These are phyloP conservation scores for Tupaia tana DNA, from an alignment of 2,113 vertebrate species.

Conservation along the genomic window DNA sequence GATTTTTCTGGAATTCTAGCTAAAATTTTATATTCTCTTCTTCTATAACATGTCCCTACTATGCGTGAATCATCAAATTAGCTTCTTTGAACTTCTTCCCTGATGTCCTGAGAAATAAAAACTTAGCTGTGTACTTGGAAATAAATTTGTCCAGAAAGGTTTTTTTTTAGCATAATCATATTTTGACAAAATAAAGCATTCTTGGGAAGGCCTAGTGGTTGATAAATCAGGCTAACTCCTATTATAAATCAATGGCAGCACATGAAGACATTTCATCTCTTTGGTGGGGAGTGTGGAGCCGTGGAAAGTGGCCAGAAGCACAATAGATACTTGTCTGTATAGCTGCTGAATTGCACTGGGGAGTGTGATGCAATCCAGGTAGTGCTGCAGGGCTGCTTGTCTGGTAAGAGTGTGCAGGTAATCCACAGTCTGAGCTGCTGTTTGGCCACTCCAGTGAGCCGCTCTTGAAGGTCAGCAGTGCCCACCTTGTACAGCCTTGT, in stretches of 20 bases:
- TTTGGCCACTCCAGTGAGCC: rapidly evolving
- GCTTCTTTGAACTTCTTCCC: background rate
- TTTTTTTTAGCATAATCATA: background rate
- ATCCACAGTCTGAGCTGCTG: background rate
- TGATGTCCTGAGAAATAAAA: conserved; percentile 15
- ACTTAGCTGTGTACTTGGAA: background rate
- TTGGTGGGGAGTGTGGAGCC: background rate
- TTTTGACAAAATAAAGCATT: background rate
- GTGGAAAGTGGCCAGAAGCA: background rate
- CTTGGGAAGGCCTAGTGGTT: background rate
- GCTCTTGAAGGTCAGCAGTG: background rate
- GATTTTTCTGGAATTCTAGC: conserved; percentile 36
- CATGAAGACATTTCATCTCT: background rate
- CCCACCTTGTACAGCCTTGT: no score
- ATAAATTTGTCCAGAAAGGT: background rate
- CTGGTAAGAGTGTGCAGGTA: background rate
- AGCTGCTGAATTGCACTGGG: background rate
- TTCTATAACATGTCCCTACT: background rate
- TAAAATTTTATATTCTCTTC: conserved; percentile 59
- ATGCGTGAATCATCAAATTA: conserved; percentile 15
- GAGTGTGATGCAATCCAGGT: no score
- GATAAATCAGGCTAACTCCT: background rate
- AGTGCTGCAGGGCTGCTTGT: background rate
- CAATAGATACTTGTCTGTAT: background rate
- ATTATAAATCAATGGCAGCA: background rate